A percentile compares a stretch with the other conserved stretches of the same genome.
phyloP scores from a whole-genome alignment of 2,888 invertebrate genomes.

The Ernsta delagoae region DNA sequence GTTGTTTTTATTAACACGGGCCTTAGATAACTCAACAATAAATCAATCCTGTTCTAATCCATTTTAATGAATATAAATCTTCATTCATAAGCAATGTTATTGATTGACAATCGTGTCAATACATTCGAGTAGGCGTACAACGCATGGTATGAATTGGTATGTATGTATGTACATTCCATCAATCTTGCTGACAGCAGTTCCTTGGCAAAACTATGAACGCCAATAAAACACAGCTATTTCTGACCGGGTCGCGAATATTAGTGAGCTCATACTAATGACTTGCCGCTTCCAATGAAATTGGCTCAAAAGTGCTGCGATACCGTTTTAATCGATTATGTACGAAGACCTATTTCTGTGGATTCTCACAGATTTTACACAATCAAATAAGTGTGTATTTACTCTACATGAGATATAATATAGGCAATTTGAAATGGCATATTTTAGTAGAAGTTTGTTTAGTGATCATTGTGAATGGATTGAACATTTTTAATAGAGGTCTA shows the following conservation, averaged over 20 bases:
- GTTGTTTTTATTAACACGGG: too few species aligned
- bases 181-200: slow-evolving; percentile 3
- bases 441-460: too few species aligned
- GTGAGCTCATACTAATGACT: background rate
- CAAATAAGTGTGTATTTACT: too few species aligned
- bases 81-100: background rate
- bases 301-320: background rate
- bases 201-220: slow-evolving; percentile 1
- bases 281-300: background rate
- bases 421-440: too few species aligned
- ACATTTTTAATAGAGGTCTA: too few species aligned
- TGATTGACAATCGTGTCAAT: background rate
- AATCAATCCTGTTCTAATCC: background rate
- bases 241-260: background rate
- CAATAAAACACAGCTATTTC: slow-evolving; percentile 5
- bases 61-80: background rate
- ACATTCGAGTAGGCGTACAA: background rate
- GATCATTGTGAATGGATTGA: too few species aligned
- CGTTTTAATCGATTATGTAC: background rate
- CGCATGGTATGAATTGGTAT: too few species aligned
- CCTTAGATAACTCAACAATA: background rate
- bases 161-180: background rate
- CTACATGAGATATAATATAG: too few species aligned
- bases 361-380: too few species aligned
- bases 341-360: background rate